Evolutionary conservation across 2,797 vertebrate genomes (phyloP), one percentile per base, ranked within the genome.

Genomic region (Lycodopsis pacificus): DNA sequence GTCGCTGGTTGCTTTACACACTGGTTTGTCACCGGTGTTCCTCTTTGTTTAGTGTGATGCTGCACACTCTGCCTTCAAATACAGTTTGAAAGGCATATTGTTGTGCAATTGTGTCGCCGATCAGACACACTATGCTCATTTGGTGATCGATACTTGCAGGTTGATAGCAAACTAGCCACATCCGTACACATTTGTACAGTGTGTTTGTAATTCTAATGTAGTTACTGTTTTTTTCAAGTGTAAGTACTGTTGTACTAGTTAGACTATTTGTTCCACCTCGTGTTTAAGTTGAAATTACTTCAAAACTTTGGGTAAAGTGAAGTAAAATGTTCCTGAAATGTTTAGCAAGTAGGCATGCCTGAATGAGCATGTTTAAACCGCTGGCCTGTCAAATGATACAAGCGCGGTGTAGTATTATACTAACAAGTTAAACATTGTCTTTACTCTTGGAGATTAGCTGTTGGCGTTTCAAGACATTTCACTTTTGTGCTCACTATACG

Each of bases 371-470:
- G 9, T 44, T 61, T 59, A 27, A 20, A 17, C 53, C 48, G 2
- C 22, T 2, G 22, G 17, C n/a, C 36, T 42, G 19, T 70, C 17
- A 30, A 38, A 66, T 51, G n/a, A 30, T 49, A n/a, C 3, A 58
- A 57, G 54, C 48, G 58, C 20, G 67, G 22, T 82, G 53, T 82
- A 82, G 76, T 81, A 69, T 81, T 71, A 25, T 40, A 72, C 54
- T 73, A 53, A 48, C 12, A 73, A 63, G 78, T 66, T 71, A 69
- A 78, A 73, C 62, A 84, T 70, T 62, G 13, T 36, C 49, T 34
- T 72, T 65, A 17, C 51, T 51, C 30, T 36, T 8, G 7, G 20
- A 53, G 46, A 25, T 58, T 13, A 58, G n/a, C 56, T 44, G 25
- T 69, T 49, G 17, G 7, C 51, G 7, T 66, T 68, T 46, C 22